Evolutionary conservation across 2,888 invertebrate genomes (phyloP).

Genomic region (Busseola fusca): DNA sequence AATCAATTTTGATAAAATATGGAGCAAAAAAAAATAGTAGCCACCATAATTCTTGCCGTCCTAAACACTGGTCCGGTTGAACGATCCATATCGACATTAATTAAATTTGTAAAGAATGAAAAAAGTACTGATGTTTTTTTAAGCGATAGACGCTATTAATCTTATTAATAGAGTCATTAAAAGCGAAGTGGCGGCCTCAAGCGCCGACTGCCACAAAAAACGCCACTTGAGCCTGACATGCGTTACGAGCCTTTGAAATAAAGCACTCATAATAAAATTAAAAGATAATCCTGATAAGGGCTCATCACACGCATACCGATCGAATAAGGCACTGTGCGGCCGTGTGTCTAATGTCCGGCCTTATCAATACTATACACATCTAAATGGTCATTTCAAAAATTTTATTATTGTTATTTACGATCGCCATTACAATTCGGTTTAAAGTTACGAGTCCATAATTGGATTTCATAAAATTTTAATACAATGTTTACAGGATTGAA

Average conservation of each 20-base stretch:
- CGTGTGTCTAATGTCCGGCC: constrained; percentile 47
- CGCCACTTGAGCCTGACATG: constrained; percentile 63
- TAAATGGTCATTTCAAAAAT: constrained; percentile 75
- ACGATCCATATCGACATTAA: constrained; percentile 83
- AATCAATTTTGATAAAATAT: constrained; percentile 11
- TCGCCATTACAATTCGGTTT: constrained; percentile 65
- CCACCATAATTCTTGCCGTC: constrained; percentile 30
- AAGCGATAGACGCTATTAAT: constrained; percentile 84
- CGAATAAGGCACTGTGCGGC: constrained; percentile 63
- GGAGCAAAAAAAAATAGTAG: constrained; percentile 27
- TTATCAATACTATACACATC: constrained; percentile 75
- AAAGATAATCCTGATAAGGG: constrained; percentile 69
- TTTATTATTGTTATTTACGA: constrained; percentile 76
- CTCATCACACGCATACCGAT: constrained; percentile 66
- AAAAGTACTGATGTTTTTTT: constrained; percentile 79
- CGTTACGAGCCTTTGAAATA: constrained; percentile 69
- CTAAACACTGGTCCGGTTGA: constrained; percentile 61
- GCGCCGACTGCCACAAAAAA: constrained; percentile 70
- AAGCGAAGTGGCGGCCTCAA: constrained; percentile 79
- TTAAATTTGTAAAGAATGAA: constrained; percentile 85
- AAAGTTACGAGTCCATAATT: constrained; percentile 75
- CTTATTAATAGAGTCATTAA: constrained; percentile 88
- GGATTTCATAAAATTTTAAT: constrained; percentile 68
- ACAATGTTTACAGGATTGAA: constrained; percentile 64
- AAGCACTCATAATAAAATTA: constrained; percentile 77